These are phyloP conservation scores for Lasioglossum villosulum DNA, from an alignment of 2,888 invertebrate genomes.

Conservation along the genomic window DNA sequence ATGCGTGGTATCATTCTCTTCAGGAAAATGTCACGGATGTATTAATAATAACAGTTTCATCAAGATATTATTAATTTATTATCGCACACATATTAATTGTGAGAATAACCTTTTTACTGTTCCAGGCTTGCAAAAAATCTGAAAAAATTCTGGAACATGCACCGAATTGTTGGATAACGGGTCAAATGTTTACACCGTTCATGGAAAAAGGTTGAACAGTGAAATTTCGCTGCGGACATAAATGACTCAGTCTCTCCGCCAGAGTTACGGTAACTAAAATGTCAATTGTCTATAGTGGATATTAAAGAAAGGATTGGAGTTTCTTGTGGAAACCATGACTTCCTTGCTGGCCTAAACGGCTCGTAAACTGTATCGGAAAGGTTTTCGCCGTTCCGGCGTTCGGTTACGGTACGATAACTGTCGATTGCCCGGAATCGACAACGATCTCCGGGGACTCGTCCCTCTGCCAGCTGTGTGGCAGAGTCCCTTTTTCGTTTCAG, in stretches of 20 bases:
- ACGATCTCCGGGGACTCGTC: conserved; percentile 7
- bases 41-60: neutral
- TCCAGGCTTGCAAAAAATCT: too few species aligned
- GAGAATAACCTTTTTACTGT: too few species aligned
- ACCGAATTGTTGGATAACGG: neutral
- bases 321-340: neutral
- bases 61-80: neutral
- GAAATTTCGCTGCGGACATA: neutral
- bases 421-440: neutral
- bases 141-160: too few species aligned
- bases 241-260: neutral
- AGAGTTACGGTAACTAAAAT: neutral
- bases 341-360: neutral
- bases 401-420: conserved; percentile 7
- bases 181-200: neutral
- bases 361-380: conserved; percentile 1
- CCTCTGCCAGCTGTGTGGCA: conserved; percentile 20
- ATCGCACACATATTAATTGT: too few species aligned
- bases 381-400: conserved; percentile 4
- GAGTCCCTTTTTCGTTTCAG: conserved; percentile 32
- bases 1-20: too few species aligned
- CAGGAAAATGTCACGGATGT: neutral
- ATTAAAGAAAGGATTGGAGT: neutral
- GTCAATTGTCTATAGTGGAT: neutral
- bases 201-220: neutral